Conservation (phyloP, 1,140 invertebrate species). For the Agrilus planipennis region DNA sequence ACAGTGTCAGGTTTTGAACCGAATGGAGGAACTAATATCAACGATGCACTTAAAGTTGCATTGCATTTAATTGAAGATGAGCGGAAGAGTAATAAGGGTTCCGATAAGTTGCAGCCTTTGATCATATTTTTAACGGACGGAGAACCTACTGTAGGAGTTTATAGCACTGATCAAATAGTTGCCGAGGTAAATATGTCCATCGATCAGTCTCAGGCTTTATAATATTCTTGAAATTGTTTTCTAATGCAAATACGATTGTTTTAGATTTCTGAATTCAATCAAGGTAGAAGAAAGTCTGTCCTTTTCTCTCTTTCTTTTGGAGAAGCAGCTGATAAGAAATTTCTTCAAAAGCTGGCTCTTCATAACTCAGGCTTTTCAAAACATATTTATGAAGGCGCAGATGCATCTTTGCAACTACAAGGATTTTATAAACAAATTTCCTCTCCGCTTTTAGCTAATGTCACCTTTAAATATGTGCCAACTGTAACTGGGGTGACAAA, state of each 20-base stretch:
- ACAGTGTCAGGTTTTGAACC: conserved; percentile 42
- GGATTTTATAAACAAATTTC: conserved; percentile 62
- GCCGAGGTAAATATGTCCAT: conserved; percentile 27
- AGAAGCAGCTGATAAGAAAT: conserved; percentile 50
- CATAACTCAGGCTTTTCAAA: conserved; percentile 55
- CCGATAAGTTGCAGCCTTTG: conserved; percentile 40
- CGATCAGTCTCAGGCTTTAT: not conserved
- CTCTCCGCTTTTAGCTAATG: conserved; percentile 53
- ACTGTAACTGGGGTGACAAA: conserved; percentile 41
- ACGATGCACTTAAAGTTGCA: conserved; percentile 44
- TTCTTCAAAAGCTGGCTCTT: conserved; percentile 52
- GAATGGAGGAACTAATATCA: conserved; percentile 51
- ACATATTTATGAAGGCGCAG: conserved; percentile 60
- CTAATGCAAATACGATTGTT: not conserved
- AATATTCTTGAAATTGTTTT: not conserved
- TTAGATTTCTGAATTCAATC: too few species aligned
- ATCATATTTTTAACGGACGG: conserved; percentile 69
- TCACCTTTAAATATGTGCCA: conserved; percentile 50
- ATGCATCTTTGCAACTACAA: conserved; percentile 54
- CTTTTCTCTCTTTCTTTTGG: conserved; percentile 62
- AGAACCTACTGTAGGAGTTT: conserved; percentile 51
- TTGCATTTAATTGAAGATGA: conserved; percentile 39
- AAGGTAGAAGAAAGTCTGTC: too few species aligned
- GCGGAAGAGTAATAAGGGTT: conserved; percentile 11
- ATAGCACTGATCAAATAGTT: conserved; percentile 41